Evolutionary conservation across 1,140 invertebrate species (phyloP), one percentile per base, ranked within the genome.

Genomic region (Heliconius congener): DNA sequence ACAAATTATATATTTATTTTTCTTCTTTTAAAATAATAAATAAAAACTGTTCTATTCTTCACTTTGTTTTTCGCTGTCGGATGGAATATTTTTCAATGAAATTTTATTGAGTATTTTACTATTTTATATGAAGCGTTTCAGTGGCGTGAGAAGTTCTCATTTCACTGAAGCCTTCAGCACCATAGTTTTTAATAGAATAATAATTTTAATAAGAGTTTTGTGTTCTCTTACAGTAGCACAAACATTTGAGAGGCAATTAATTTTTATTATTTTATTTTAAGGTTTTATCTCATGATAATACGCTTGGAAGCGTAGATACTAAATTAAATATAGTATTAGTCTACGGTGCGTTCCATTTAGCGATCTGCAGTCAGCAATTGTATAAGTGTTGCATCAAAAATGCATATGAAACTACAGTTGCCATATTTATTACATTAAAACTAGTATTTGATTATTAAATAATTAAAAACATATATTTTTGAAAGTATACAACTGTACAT

Each of bases 201-300:
- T 9, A 57, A 57, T n/a, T n/a, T 57, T n/a, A 66, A 16, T 27
- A 66, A 66, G 9, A 27, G 3, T 66, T 66, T 27, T 27, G 23
- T 27, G 60, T 30, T 66, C 11, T 27, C 4, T 66, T 27, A 66
- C 3, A 27, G 11, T 11, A 27, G 60, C 60, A 66, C 60, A 66
- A 66, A 66, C 27, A 30, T 66, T 66, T 30, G 60, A 66, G 60
- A 66, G 60, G 60, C 60, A 66, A 27, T 66, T 66, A 52, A 6
- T 52, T 18, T 52, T 52, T 66, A 30, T 27, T 66, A 30, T 27
- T 66, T 30, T 23, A 66, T 27, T 66, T 11, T 66, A 30, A 27
- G 11, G 3, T 66, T 23, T 66, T 27, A 30, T 66, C 57, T 66
- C 23, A 9, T 4, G 11, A 30, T 4, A 66, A 8, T 66, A 27